Evolutionary conservation across 2,888 invertebrate species (phyloP).

Genomic region (Xestobium rufovillosum): DNA sequence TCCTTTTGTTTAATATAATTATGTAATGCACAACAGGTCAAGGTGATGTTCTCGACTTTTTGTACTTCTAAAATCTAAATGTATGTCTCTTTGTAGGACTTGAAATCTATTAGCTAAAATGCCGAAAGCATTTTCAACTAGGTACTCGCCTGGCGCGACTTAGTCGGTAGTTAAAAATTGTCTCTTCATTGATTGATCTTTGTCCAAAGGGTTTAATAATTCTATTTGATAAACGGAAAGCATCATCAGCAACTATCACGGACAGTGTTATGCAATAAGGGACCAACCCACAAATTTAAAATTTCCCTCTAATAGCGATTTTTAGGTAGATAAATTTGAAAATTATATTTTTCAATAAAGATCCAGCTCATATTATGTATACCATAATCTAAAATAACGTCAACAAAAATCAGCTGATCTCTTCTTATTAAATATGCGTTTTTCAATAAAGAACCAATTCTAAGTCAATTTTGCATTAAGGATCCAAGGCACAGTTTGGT

Average conservation of each 20-base stretch:
- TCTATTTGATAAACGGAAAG: slow-evolving; percentile 6
- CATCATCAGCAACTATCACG: slow-evolving; percentile 13
- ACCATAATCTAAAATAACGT: no score
- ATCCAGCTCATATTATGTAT: no score
- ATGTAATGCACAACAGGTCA: slow-evolving; percentile 10
- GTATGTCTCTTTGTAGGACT: slow-evolving; percentile 1
- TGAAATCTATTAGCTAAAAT: slow-evolving; percentile 9
- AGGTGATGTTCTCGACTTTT: slow-evolving; percentile 5
- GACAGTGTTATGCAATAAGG: no score
- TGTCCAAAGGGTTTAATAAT: slow-evolving; percentile 13
- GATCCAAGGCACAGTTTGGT: no score
- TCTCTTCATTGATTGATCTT: slow-evolving; percentile 4
- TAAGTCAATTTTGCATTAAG: no score
- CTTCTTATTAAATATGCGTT: no score
- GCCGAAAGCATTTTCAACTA: slow-evolving; percentile 12
- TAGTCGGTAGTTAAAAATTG: slow-evolving; percentile 11
- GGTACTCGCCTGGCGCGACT: slow-evolving; percentile 6
- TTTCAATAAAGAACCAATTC: no score
- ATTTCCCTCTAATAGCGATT: no score
- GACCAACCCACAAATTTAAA: no score
- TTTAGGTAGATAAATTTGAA: no score
- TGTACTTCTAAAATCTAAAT: background rate
- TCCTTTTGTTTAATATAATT: slow-evolving; percentile 10
- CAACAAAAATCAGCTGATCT: no score
- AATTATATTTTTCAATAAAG: no score